These are phyloP conservation scores for Drosophila baimaii DNA, from an alignment of 1,140 invertebrate genomes.

Conservation along the genomic window DNA sequence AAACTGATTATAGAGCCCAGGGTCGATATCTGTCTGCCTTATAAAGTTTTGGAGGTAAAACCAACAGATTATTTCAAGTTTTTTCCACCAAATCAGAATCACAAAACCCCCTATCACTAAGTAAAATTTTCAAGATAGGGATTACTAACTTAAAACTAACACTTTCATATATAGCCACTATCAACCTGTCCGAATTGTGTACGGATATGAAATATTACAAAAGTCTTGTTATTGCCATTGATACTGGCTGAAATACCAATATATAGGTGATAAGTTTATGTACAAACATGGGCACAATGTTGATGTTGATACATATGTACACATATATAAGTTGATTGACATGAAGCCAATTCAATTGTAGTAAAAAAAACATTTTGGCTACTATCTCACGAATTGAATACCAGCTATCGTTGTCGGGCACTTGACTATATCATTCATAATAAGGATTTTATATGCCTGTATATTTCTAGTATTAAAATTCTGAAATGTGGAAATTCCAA, in stretches of 20 bases:
- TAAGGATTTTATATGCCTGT: not conserved
- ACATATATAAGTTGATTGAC: constrained; percentile 4
- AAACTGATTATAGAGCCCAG: not conserved
- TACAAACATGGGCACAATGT: not conserved
- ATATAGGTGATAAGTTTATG: not conserved
- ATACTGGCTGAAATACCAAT: not conserved
- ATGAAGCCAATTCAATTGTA: not conserved
- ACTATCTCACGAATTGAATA: not conserved
- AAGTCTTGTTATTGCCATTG: constrained; percentile 5
- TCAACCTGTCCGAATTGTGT: constrained; percentile 16
- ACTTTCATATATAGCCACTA: constrained; percentile 8
- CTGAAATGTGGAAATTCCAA: too few relatives aligned
- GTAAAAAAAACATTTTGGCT: not conserved
- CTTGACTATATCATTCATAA: not conserved
- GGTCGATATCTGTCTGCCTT: too few relatives aligned
- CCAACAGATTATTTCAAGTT: not conserved
- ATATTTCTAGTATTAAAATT: not conserved
- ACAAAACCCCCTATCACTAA: constrained; percentile 1
- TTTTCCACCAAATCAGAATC: not conserved
- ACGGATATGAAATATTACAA: constrained; percentile 6
- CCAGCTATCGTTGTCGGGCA: not conserved
- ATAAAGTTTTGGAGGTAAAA: not conserved
- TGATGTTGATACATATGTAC: not conserved
- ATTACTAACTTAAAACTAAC: not conserved
- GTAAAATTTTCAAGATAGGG: constrained; percentile 11